These are phyloP conservation scores for Platynereis dumerilii DNA, from an alignment of 2,888 invertebrate species.

Conservation along the genomic window DNA sequence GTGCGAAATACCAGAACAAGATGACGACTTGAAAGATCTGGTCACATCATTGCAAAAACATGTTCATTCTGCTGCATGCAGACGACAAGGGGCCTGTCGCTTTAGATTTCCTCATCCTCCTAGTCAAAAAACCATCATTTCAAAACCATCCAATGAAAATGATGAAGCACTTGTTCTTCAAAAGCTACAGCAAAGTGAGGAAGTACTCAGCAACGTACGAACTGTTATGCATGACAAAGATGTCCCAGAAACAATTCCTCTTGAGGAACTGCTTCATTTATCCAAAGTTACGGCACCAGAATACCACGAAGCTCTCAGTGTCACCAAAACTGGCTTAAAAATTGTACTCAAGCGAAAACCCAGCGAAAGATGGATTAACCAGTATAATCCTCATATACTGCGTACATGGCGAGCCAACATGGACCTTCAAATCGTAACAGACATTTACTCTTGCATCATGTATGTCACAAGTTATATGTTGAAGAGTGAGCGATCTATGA, in stretches of 20 bases:
- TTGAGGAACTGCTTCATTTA: background rate
- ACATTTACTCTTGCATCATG: conserved; percentile 52
- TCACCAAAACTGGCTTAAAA: conserved; percentile 20
- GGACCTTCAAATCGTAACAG: conserved; percentile 57
- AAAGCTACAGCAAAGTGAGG: background rate
- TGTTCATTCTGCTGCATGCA: conserved; percentile 19
- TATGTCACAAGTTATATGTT: conserved; percentile 46
- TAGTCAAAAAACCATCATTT: conserved; percentile 2
- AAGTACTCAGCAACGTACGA: background rate
- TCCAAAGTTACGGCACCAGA: background rate
- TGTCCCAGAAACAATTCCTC: background rate
- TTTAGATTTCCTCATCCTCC: conserved; percentile 15
- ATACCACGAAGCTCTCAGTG: conserved; percentile 9
- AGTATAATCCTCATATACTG: conserved; percentile 43
- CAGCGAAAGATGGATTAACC: conserved; percentile 40
- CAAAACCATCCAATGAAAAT: background rate
- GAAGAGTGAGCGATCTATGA: conserved; percentile 27
- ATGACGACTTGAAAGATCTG: background rate
- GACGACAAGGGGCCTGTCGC: conserved; percentile 8
- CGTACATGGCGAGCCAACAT: conserved; percentile 50
- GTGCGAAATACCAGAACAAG: background rate
- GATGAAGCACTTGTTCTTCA: background rate
- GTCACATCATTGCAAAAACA: conserved; percentile 3
- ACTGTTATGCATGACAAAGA: too few species aligned
- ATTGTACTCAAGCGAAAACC: conserved; percentile 39